phyloP scores from a whole-genome alignment of 1,140 invertebrate genomes.

The Venturia canescens region DNA sequence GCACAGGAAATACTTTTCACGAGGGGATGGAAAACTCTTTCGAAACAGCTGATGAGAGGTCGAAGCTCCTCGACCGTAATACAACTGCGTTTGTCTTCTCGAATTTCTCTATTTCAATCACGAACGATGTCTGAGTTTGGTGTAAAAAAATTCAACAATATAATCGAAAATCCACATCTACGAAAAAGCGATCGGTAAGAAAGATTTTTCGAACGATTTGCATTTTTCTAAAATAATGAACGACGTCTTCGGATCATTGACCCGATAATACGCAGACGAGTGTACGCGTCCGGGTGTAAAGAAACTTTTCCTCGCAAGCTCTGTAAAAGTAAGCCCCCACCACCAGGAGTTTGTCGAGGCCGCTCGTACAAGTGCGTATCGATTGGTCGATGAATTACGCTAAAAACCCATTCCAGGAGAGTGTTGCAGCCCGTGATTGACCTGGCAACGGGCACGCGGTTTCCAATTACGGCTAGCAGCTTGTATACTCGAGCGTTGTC shows the following conservation, averaged over 20 bases:
- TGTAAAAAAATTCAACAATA: too few relatives aligned
- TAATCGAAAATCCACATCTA: too few relatives aligned
- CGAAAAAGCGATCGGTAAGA: background rate
- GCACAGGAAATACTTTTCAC: too few relatives aligned
- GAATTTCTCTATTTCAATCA: too few relatives aligned
- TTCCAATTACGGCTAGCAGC: conserved; percentile 63
- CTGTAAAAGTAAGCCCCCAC: background rate
- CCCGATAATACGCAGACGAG: background rate
- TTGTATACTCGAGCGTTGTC: conserved; percentile 36
- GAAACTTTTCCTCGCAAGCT: conserved; percentile 23
- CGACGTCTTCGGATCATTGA: background rate
- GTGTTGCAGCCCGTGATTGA: conserved; percentile 61
- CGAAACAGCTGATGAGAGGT: too few relatives aligned
- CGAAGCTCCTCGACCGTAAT: too few relatives aligned
- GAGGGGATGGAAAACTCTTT: too few relatives aligned
- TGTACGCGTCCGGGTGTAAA: background rate
- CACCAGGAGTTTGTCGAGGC: background rate
- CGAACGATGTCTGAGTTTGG: too few relatives aligned
- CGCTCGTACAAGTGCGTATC: conserved; percentile 41
- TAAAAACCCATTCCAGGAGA: conserved; percentile 57
- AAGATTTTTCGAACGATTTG: too few relatives aligned
- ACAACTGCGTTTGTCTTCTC: too few relatives aligned
- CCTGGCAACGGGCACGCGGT: conserved; percentile 55
- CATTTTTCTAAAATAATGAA: too few relatives aligned
- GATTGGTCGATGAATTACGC: conserved; percentile 56